Conservation (phyloP, 2,113 vertebrate species). For the Stomatorhinus ivindoensis region DNA sequence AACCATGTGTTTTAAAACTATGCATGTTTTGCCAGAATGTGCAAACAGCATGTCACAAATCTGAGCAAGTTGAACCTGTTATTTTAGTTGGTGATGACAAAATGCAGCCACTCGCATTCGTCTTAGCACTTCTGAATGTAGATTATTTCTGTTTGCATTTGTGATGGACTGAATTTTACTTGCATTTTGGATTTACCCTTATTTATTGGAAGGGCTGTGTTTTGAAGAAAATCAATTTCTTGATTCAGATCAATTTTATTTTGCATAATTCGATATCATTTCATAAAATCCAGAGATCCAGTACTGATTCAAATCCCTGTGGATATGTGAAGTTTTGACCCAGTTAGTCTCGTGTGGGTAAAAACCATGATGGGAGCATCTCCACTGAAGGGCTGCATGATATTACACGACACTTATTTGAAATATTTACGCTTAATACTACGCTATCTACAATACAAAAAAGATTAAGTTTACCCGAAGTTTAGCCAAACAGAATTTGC, state of each 20-base stretch:
- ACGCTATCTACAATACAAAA: too few species aligned
- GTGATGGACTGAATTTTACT: too few species aligned
- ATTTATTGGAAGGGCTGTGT: neutral
- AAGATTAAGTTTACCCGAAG: too few species aligned
- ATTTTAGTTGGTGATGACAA: neutral
- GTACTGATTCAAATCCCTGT: too few species aligned
- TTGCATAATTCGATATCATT: neutral
- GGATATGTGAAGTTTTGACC: too few species aligned
- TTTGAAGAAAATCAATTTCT: neutral
- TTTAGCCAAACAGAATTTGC: too few species aligned
- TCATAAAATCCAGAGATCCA: neutral
- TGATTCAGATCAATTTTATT: neutral
- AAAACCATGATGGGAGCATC: too few species aligned
- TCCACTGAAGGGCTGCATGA: too few species aligned
- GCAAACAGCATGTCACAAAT: neutral
- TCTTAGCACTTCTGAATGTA: neutral
- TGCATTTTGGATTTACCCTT: neutral
- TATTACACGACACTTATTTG: neutral
- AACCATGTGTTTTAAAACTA: neutral
- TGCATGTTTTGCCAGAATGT: neutral
- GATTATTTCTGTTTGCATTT: neutral
- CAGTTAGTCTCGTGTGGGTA: too few species aligned
- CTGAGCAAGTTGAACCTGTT: neutral
- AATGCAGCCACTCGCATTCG: neutral
- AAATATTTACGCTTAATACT: neutral